These are phyloP conservation scores for Rhynchonycteris naso DNA, from an alignment of 2,797 vertebrate species.

Conservation along the genomic window DNA sequence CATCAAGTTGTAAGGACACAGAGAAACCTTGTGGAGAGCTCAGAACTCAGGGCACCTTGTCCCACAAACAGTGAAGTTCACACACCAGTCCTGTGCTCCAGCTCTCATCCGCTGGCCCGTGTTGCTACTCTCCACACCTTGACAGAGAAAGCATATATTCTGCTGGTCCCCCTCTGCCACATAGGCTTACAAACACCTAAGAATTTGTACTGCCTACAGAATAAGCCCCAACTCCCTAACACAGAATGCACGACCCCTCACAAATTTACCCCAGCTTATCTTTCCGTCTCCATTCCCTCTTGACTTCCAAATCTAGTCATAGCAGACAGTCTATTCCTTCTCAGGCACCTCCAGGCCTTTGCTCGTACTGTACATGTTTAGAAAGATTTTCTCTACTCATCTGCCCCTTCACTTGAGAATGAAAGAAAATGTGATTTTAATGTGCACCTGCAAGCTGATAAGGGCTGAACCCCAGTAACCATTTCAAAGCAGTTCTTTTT, in stretches of 20 bases:
- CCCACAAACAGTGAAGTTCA: neutral
- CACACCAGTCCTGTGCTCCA: neutral
- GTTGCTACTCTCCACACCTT: neutral
- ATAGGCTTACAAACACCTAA: neutral
- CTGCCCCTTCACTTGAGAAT: neutral
- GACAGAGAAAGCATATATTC: neutral
- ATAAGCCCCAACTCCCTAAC: neutral
- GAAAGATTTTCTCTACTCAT: neutral
- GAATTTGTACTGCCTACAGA: neutral
- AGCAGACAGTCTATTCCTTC: neutral
- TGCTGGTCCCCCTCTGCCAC: neutral
- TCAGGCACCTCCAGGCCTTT: neutral
- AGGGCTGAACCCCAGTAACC: neutral
- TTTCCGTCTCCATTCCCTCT: neutral
- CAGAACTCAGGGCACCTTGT: neutral
- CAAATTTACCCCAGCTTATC: neutral
- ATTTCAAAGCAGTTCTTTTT: neutral
- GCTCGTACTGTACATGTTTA: neutral
- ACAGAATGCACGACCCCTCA: rapidly evolving
- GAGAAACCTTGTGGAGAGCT: neutral
- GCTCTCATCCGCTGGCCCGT: neutral
- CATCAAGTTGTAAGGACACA: neutral
- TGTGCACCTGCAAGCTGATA: neutral
- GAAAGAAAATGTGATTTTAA: neutral
- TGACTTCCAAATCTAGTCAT: neutral